Conservation (phyloP, 2,888 invertebrate species). For the Nesidiocoris tenuis region DNA sequence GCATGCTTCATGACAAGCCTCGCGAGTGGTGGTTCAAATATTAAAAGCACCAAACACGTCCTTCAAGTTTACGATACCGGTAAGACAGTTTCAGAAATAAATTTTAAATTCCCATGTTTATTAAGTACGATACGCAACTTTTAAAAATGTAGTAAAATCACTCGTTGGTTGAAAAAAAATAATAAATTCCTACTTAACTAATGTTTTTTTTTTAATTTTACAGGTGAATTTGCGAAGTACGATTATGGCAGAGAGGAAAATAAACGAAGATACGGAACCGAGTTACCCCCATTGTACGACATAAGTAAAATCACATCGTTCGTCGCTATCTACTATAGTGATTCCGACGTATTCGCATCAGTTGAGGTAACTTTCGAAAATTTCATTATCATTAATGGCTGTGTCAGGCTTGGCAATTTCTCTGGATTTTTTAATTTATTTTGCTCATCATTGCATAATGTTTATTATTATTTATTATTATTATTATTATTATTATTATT, state of each 20-base stretch:
- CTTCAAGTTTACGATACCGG: conserved; percentile 20
- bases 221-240: conserved; percentile 63
- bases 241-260: conserved; percentile 68
- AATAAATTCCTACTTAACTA: no score
- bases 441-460: no score
- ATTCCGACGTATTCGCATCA: conserved; percentile 73
- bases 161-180: no score
- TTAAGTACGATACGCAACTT: no score
- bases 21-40: conserved; percentile 1
- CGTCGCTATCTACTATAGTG: conserved; percentile 65
- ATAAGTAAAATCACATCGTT: conserved; percentile 64
- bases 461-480: no score
- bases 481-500: no score
- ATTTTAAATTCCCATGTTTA: no score
- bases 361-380: conserved; percentile 55
- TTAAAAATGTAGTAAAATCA: no score
- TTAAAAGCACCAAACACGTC: conserved; percentile 22
- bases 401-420: no score
- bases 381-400: no score
- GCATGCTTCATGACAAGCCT: neutral
- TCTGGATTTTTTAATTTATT: no score
- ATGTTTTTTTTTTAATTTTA: neutral
- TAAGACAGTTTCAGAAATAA: neutral
- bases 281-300: conserved; percentile 64
- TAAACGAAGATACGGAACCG: conserved; percentile 60